phyloP scores from a whole-genome alignment of 2,113 vertebrate genomes.

The Morone saxatilis region DNA sequence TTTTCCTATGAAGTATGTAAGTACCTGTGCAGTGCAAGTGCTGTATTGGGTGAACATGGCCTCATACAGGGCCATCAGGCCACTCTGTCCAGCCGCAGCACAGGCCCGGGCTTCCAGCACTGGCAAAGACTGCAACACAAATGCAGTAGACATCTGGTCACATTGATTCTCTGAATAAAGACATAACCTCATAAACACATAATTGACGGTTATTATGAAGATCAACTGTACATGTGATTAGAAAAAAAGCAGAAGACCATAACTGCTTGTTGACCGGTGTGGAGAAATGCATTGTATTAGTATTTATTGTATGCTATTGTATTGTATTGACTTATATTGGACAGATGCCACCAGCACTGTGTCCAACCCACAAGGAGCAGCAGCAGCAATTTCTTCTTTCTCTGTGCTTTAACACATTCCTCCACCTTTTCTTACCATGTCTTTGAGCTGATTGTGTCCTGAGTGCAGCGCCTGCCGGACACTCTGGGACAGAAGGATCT shows the following conservation, averaged over 20 bases:
- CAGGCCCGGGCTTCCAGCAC: conserved; percentile 96
- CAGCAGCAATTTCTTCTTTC: not conserved
- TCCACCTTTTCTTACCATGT: conserved; percentile 86
- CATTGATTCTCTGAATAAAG: not conserved
- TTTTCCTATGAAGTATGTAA: not conserved
- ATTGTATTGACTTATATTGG: not conserved
- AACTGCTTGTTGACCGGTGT: no score
- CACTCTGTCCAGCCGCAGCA: conserved; percentile 97
- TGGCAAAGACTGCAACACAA: conserved; percentile 87
- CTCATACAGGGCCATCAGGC: conserved; percentile 97
- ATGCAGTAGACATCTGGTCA: not conserved
- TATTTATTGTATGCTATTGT: not conserved
- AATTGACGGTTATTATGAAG: no score
- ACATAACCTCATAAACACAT: no score
- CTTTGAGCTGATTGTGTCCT: conserved; percentile 95
- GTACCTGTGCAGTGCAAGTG: conserved; percentile 96
- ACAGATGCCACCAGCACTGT: not conserved
- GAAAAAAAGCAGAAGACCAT: no score
- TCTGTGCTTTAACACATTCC: not conserved
- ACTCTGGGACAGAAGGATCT: conserved; percentile 97
- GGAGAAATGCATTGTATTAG: no score
- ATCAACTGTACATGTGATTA: no score
- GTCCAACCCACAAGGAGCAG: no score
- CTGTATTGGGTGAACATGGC: conserved; percentile 99
- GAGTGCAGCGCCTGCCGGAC: conserved; percentile 97